Base-by-base conservation (phyloP, 2,797 vertebrate species). In the Monodelphis domestica region DNA sequence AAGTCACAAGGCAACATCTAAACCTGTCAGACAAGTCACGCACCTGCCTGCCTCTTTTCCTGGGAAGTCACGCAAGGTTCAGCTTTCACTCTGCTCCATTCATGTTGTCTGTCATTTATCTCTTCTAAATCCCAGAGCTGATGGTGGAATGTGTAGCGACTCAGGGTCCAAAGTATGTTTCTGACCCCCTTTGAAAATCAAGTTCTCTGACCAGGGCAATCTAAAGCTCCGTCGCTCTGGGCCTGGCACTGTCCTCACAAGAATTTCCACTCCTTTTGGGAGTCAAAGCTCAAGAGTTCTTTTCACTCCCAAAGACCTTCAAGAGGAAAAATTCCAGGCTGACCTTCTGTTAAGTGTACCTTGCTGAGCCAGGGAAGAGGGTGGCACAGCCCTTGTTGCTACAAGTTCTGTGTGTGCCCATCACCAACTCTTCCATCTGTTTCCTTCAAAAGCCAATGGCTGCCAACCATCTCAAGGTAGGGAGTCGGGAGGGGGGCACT, bases 51-150 rank as follows among this genome's bases (percentile, higher is more conserved):
- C 0, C 91, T 92, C 95, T 89, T 14, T 3, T 84, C 94, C 93
- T 92, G 88, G 5, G 0, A 26, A 95, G 97, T 96, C 98, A 98
- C 55, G 54, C 97, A 92, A 96, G 93, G 91, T 54, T 93, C 2
- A 0, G 63, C 96, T n/a, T 53, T 14, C 63, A 89, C 53, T 59
- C 55, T 0, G 88, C 33, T 87, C 93, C 89, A 0, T 7, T 53
- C 95, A 10, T 0, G 4, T 17, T 33, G 92, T 59, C 91, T 51
- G 50, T 56, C 0, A 21, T 33, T 78, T 92, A 30, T 0, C 53
- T 29, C 12, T 57, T n/a, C 53, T 78, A 87, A 56, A 90, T 53
- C 56, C 29, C 56, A 57, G 10, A 57, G 29, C 56, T 59, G 57
- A 59, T 51, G 51, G 91, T 0, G 84, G 52, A 50, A 78, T 33